Base-by-base conservation (phyloP, 2,797 vertebrate genomes). In the Argyrosomus regius region DNA sequence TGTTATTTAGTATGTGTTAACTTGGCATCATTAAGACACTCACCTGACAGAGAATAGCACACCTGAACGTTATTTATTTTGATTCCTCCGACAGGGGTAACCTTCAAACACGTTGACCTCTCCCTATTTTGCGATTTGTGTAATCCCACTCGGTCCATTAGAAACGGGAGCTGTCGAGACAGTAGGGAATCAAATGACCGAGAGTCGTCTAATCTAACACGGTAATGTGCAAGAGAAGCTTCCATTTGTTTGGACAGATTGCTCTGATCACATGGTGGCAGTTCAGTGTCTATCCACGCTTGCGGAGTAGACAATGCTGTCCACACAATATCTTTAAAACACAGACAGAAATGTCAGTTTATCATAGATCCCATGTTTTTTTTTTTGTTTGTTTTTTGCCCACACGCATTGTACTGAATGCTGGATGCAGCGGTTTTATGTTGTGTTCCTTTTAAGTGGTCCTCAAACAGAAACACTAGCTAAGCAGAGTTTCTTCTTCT, bases 1-100 rank as follows among this genome's bases (percentile, higher is more conserved):
- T 93, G 93, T 96, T 96, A 96, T 96, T 96, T 96, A 96, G 95
- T 95, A 91, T 94, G 94, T 95, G 95, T 96, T 96, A 96, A 96
- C 94, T 95, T 88, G 91, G 93, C 95, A 95, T 96, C 94, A 95
- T 95, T 96, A 95, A 95, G 93, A 95, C 92, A 85, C 94, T 89
- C 75, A 82, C 82, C 89, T 91, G 94, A 95, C 95, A 95, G 92
- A 92, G 87, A 92, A 87, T 89, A 88, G 92, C 90, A 87, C 93
- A 94, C 93, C 92, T 91, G 91, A 93, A 91, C 77, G 90, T 94
- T 95, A 95, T 94, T 95, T 95, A 95, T 96, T 95, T 94, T 93
- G 92, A 95, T 94, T 91, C 80, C 70, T 48, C 70, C 63, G 89
- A 91, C 89, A 91, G 91, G 86, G 86, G 64, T 96, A 94, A 95